A percentile compares a stretch with the other conserved stretches of the same genome.
These are phyloP conservation scores for Atrichornis clamosus DNA, from an alignment of 2,113 vertebrate genomes.

Conservation along the genomic window DNA sequence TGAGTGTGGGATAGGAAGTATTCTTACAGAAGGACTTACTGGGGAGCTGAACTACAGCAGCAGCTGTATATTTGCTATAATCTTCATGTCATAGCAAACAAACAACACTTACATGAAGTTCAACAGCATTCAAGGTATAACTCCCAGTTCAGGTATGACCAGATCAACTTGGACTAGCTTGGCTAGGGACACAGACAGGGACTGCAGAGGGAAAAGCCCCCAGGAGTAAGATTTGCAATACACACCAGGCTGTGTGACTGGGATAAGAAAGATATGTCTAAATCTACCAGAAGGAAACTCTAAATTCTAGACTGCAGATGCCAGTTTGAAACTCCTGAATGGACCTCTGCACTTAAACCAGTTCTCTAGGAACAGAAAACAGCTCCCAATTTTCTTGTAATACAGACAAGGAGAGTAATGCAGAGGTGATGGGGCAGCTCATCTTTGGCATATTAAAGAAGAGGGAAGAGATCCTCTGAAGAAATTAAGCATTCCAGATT, in stretches of 20 bases:
- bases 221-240: not conserved
- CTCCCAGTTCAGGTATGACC: not conserved
- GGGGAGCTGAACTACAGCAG: not conserved
- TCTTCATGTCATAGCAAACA: not conserved
- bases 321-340: not conserved
- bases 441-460: not conserved
- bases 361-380: not conserved
- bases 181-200: not conserved
- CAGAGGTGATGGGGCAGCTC: not conserved
- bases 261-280: not conserved
- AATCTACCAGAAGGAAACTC: not conserved
- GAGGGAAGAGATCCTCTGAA: not conserved
- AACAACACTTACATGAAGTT: not conserved
- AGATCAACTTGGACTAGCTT: not conserved
- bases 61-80: not conserved
- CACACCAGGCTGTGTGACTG: not conserved
- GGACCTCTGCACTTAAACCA: not conserved
- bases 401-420: not conserved
- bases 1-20: not conserved
- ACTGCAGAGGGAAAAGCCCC: not conserved
- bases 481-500: not conserved
- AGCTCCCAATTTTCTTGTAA: not conserved
- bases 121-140: not conserved
- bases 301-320: not conserved
- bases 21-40: not conserved